Conservation (phyloP, 1,140 invertebrate genomes). For the Helicorthomorpha holstii region DNA sequence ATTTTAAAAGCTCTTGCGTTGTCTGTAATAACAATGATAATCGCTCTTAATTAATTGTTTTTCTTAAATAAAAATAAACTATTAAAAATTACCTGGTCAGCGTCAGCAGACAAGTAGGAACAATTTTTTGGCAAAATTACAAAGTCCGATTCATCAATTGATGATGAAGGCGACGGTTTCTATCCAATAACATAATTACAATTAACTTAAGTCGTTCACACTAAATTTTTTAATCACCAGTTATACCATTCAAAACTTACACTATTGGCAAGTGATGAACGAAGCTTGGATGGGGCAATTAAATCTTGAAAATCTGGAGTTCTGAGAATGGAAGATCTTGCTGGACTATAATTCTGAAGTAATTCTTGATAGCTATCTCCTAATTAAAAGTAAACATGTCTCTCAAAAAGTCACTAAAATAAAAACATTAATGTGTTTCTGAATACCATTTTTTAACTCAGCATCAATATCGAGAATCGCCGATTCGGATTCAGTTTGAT, state of each 20-base stretch:
- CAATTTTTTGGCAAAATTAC: slow-evolving; percentile 3
- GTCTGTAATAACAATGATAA: slow-evolving; percentile 3
- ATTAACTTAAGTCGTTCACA: too few species aligned
- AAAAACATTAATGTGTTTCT: too few species aligned
- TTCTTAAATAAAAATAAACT: too few species aligned
- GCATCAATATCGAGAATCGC: not conserved
- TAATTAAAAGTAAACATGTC: slow-evolving; percentile 6
- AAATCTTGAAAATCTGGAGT: slow-evolving; percentile 13
- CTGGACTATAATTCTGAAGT: slow-evolving; percentile 20
- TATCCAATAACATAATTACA: slow-evolving; percentile 7
- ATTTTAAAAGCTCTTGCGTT: not conserved
- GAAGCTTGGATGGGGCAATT: too few species aligned
- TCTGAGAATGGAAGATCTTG: slow-evolving; percentile 8
- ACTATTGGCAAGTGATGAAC: too few species aligned
- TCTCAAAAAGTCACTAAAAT: not conserved
- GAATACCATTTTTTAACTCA: too few species aligned
- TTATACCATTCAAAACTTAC: too few species aligned
- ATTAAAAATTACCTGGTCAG: slow-evolving; percentile 2
- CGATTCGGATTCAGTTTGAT: not conserved
- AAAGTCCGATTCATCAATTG: not conserved
- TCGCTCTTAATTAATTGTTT: not conserved
- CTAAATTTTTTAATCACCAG: too few species aligned
- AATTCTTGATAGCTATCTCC: slow-evolving; percentile 23
- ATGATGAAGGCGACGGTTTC: not conserved
- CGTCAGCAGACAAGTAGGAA: slow-evolving; percentile 2